Evolutionary conservation across 1,140 invertebrate genomes (phyloP).

Genomic region (Drosophila nannoptera): DNA sequence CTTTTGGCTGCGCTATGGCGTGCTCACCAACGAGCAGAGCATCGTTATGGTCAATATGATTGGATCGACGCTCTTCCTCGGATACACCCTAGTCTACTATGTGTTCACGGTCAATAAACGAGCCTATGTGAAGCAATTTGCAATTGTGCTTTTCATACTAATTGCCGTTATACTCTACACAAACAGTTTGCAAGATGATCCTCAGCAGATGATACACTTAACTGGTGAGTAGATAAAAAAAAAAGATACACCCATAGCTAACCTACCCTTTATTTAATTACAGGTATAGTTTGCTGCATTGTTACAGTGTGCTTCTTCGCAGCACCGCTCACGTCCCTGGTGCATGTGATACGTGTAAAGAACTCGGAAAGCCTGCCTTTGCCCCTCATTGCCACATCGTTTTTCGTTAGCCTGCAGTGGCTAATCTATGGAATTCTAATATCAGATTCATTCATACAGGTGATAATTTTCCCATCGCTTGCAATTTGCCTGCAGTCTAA

Average conservation of each 20-base stretch:
- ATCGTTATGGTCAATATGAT: conserved; percentile 84
- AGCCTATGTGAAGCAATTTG: conserved; percentile 66
- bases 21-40: conserved; percentile 83
- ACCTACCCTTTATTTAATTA: conserved; percentile 37
- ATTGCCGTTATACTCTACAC: conserved; percentile 62
- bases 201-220: conserved; percentile 57
- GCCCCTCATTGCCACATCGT: conserved; percentile 87
- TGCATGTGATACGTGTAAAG: conserved; percentile 87
- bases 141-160: conserved; percentile 53
- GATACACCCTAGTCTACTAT: conserved; percentile 83
- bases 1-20: conserved; percentile 86
- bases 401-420: conserved; percentile 88
- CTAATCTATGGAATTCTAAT: conserved; percentile 86
- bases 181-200: conserved; percentile 50
- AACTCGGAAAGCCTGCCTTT: conserved; percentile 89
- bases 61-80: conserved; percentile 82
- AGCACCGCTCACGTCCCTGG: conserved; percentile 86
- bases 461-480: conserved; percentile 69
- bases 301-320: conserved; percentile 89
- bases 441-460: conserved; percentile 86
- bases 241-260: neutral
- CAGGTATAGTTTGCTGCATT: conserved; percentile 84
- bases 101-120: conserved; percentile 80
- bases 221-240: conserved; percentile 48
- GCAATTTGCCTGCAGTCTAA: neutral